phyloP scores from a whole-genome alignment of 2,113 vertebrate species.

The Sakesphorus luctuosus region DNA sequence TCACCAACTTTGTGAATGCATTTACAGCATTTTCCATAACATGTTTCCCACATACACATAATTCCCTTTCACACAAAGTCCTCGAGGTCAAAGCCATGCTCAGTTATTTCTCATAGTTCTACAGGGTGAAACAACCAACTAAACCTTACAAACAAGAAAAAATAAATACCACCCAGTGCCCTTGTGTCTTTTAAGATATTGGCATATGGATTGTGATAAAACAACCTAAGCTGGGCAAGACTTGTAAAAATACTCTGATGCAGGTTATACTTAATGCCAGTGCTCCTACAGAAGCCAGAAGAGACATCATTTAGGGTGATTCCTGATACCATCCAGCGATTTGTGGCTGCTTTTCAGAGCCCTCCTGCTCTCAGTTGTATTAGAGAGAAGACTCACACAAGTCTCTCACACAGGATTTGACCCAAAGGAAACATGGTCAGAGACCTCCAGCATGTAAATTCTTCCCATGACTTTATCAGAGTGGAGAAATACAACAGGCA shows the following conservation, averaged over 20 bases:
- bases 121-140: not conserved
- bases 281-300: not conserved
- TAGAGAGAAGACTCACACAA: fast-evolving
- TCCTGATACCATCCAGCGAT: not conserved
- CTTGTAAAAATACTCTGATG: not conserved
- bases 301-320: not conserved
- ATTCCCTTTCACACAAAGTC: not conserved
- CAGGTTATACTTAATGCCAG: not conserved
- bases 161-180: not conserved
- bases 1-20: not conserved
- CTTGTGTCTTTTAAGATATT: not conserved
- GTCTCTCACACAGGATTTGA: not conserved
- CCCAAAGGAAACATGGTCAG: not conserved
- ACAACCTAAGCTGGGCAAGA: not conserved
- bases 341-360: not conserved
- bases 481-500: not conserved
- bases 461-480: not conserved
- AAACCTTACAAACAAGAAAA: not conserved
- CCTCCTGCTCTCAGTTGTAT: not conserved
- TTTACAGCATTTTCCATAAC: not conserved
- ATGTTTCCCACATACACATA: not conserved
- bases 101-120: not conserved
- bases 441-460: not conserved
- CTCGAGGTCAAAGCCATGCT: not conserved
- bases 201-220: not conserved